Evolutionary conservation across 2,797 vertebrate species (phyloP).

Genomic region (Megaceryle alcyon): DNA sequence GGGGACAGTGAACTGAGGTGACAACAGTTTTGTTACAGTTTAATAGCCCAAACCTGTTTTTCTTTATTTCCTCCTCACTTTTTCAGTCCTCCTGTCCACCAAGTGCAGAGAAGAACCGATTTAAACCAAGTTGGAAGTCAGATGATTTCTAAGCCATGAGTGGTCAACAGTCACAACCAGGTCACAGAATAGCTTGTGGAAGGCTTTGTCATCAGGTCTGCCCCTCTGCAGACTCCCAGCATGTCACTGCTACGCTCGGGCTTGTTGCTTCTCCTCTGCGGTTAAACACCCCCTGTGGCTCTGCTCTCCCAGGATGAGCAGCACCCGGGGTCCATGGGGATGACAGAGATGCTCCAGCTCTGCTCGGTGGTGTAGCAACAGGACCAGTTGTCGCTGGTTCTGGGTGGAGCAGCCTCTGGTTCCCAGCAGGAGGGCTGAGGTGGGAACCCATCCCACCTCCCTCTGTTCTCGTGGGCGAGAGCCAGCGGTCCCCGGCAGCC

Average conservation of each 20-base stretch:
- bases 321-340: fast-evolving
- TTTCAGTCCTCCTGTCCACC: background rate
- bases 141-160: background rate
- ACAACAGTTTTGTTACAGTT: background rate
- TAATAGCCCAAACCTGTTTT: background rate
- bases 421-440: background rate
- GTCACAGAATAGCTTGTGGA: fast-evolving
- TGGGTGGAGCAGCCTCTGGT: background rate
- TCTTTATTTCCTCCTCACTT: background rate
- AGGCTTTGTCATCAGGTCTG: background rate
- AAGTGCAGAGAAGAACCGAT: background rate
- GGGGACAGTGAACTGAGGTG: background rate
- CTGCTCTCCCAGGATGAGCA: fast-evolving
- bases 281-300: background rate
- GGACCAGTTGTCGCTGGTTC: fast-evolving
- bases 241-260: fast-evolving
- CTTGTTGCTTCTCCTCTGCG: background rate
- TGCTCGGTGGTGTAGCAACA: fast-evolving
- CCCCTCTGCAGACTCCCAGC: background rate
- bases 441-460: background rate
- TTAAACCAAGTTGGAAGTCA: background rate
- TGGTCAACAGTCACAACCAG: fast-evolving
- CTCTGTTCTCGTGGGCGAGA: background rate
- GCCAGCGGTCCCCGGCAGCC: fast-evolving
- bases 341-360: fast-evolving